phyloP scores from a whole-genome alignment of 2,797 vertebrate species.

The Varecia variegata region DNA sequence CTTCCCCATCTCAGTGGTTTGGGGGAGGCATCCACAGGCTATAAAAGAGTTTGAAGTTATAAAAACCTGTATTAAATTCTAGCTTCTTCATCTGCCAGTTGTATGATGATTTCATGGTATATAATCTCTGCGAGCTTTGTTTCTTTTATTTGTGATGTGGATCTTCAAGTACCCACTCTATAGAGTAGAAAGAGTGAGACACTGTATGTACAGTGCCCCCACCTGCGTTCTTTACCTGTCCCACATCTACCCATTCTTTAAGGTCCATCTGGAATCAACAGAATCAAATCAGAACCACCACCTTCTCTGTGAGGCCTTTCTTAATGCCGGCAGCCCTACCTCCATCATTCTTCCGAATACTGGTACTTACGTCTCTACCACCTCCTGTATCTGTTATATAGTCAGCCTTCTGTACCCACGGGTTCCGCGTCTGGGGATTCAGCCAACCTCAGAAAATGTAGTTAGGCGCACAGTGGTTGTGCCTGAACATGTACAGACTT shows the following conservation, averaged over 20 bases:
- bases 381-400: background rate
- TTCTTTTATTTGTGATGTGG: constrained; percentile 22
- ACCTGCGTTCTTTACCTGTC: background rate
- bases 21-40: background rate
- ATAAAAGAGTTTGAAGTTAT: background rate
- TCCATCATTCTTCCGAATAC: background rate
- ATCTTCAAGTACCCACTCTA: background rate
- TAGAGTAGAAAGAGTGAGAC: background rate
- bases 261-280: background rate
- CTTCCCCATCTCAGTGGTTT: background rate
- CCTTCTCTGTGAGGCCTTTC: background rate
- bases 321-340: background rate
- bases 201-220: background rate
- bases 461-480: background rate
- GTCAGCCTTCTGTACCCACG: background rate
- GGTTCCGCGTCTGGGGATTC: background rate
- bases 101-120: background rate
- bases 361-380: background rate
- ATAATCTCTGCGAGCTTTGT: background rate
- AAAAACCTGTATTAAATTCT: background rate
- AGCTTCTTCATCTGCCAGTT: background rate
- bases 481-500: background rate
- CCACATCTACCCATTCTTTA: background rate
- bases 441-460: background rate
- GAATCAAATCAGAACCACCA: background rate